phyloP scores from a whole-genome alignment of 2,113 vertebrate genomes.

The Emydura subglobosa region DNA sequence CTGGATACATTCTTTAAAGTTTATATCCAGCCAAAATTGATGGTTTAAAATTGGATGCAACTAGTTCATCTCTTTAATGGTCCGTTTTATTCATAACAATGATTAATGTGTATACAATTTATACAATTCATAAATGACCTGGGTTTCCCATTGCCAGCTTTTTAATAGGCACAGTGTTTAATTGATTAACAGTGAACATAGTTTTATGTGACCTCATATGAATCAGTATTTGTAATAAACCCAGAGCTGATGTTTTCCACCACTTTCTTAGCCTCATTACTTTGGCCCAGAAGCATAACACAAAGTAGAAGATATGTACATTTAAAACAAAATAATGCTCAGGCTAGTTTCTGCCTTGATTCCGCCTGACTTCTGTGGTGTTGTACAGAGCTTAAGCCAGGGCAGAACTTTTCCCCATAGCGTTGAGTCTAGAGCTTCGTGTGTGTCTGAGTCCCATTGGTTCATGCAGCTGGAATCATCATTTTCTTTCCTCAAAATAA shows the following conservation, averaged over 20 bases:
- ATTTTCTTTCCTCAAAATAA: not conserved
- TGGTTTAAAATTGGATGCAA: not conserved
- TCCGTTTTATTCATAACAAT: not conserved
- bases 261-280: not conserved
- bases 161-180: not conserved
- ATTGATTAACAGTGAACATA: not conserved
- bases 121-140: not conserved
- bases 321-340: not conserved
- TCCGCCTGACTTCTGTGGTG: not conserved
- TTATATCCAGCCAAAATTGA: conserved; percentile 24
- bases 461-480: not conserved
- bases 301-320: accelerated
- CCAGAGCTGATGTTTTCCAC: not conserved
- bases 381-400: not conserved
- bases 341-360: not conserved
- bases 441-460: not conserved
- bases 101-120: not conserved
- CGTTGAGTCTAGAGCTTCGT: not conserved
- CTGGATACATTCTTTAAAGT: not conserved
- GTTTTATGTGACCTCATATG: accelerated
- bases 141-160: not conserved
- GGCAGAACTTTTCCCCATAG: not conserved
- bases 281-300: not conserved
- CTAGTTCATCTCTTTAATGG: not conserved
- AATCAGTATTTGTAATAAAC: not conserved